phyloP scores from a whole-genome alignment of 2,113 vertebrate species.

The Polyodon spathula region DNA sequence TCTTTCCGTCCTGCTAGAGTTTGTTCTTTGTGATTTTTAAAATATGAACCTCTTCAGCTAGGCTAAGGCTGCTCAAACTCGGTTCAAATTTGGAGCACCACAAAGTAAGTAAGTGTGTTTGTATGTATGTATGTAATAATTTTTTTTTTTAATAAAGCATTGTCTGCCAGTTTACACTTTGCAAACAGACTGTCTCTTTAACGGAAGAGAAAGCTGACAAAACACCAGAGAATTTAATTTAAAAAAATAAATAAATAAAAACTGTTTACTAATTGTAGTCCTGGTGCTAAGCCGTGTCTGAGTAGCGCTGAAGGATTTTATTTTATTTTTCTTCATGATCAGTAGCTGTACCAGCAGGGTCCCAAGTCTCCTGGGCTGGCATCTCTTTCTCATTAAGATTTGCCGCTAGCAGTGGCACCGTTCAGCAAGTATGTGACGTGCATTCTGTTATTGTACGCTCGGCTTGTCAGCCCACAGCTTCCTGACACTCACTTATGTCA shows the following conservation, averaged over 20 bases:
- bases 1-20: too few species aligned
- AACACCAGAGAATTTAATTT: constrained; percentile 77
- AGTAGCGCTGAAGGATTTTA: constrained; percentile 73
- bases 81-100: too few species aligned
- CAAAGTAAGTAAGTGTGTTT: too few species aligned
- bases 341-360: constrained; percentile 78
- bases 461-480: constrained; percentile 82
- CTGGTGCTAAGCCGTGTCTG: constrained; percentile 75
- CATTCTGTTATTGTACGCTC: constrained; percentile 85
- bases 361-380: constrained; percentile 77
- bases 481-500: constrained; percentile 82
- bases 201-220: constrained; percentile 67
- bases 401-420: constrained; percentile 79
- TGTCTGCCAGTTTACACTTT: not conserved
- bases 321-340: constrained; percentile 37
- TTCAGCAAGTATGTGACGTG: constrained; percentile 80
- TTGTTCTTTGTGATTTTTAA: too few species aligned
- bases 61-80: too few species aligned
- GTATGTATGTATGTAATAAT: too few species aligned
- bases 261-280: constrained; percentile 80
- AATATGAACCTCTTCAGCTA: too few species aligned
- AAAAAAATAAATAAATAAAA: constrained; percentile 40
- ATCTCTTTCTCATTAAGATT: constrained; percentile 74
- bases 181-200: constrained; percentile 38
- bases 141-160: too few species aligned